Evolutionary conservation across 1,140 invertebrate species (phyloP).

Genomic region (Zaprionus tsacasi): DNA sequence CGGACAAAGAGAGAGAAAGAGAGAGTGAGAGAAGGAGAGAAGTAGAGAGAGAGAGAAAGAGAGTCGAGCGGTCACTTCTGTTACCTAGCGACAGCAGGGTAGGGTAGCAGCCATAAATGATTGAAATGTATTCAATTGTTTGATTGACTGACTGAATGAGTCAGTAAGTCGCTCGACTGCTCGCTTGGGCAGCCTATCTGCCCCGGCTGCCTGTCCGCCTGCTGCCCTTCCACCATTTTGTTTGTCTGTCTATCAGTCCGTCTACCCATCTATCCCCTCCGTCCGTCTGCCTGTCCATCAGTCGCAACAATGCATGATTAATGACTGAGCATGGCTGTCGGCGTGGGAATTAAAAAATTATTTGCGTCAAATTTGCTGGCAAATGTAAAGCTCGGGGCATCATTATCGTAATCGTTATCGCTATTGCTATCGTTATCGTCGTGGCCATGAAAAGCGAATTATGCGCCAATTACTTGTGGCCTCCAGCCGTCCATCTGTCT

Average conservation of each 20-base stretch:
- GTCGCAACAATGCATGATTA: slow-evolving; percentile 75
- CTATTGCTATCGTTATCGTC: slow-evolving; percentile 47
- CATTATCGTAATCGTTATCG: slow-evolving; percentile 56
- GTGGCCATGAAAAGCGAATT: slow-evolving; percentile 51
- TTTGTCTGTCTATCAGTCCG: neutral
- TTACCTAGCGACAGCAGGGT: slow-evolving; percentile 14
- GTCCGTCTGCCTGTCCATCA: neutral
- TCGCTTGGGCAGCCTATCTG: neutral
- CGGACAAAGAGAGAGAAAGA: neutral
- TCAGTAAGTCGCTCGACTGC: slow-evolving; percentile 27
- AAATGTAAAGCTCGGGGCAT: slow-evolving; percentile 47
- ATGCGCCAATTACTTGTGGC: slow-evolving; percentile 68
- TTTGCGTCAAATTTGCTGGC: slow-evolving; percentile 49
- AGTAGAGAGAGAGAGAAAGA: neutral
- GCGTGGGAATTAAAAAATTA: slow-evolving; percentile 75
- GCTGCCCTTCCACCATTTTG: neutral
- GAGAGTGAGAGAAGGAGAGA: too few species aligned
- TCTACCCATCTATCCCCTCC: neutral
- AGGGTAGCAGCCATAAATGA: slow-evolving; percentile 61
- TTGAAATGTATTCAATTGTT: slow-evolving; percentile 81
- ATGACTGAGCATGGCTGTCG: slow-evolving; percentile 49
- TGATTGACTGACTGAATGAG: slow-evolving; percentile 67
- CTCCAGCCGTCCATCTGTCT: neutral
- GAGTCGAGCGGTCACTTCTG: slow-evolving; percentile 15
- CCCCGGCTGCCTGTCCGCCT: neutral